Evolutionary conservation across 2,113 vertebrate genomes (phyloP).

Genomic region (Ceuthmochares aereus): DNA sequence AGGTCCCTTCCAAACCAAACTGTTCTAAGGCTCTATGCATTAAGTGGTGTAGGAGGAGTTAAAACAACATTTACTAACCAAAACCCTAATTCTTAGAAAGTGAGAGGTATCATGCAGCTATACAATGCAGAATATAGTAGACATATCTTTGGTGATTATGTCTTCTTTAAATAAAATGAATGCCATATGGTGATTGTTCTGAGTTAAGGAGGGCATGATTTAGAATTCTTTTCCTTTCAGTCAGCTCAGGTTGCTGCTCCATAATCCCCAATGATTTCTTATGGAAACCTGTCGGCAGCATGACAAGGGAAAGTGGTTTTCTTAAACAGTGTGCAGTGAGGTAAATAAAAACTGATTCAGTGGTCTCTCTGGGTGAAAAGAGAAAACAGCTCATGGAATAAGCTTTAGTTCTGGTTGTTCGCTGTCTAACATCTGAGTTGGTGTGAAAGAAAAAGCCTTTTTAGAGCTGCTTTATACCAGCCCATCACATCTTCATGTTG

Average conservation of each 20-base stretch:
- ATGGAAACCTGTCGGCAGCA: not conserved
- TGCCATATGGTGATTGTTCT: not conserved
- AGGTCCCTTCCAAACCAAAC: too few relatives aligned
- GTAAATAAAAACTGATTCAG: not conserved
- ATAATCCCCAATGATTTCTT: not conserved
- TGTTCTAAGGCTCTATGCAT: too few relatives aligned
- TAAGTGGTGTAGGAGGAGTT: not conserved
- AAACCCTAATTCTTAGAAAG: not conserved
- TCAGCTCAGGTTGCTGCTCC: not conserved
- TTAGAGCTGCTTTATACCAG: not conserved
- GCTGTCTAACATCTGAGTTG: rapidly evolving
- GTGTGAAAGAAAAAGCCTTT: not conserved
- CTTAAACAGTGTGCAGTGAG: not conserved
- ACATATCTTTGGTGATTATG: not conserved
- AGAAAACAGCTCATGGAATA: not conserved
- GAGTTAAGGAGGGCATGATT: not conserved
- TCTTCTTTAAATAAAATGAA: not conserved
- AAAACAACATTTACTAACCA: not conserved
- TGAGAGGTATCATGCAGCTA: rapidly evolving
- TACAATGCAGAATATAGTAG: not conserved
- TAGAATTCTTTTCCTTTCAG: not conserved
- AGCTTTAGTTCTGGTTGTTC: not conserved
- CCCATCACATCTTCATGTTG: not conserved
- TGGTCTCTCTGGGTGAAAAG: rapidly evolving
- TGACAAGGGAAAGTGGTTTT: not conserved